A percentile compares a stretch with the other conserved stretches of the same genome.
phyloP scores from a whole-genome alignment of 2,113 vertebrate species.

The Manacus vitellinus region DNA sequence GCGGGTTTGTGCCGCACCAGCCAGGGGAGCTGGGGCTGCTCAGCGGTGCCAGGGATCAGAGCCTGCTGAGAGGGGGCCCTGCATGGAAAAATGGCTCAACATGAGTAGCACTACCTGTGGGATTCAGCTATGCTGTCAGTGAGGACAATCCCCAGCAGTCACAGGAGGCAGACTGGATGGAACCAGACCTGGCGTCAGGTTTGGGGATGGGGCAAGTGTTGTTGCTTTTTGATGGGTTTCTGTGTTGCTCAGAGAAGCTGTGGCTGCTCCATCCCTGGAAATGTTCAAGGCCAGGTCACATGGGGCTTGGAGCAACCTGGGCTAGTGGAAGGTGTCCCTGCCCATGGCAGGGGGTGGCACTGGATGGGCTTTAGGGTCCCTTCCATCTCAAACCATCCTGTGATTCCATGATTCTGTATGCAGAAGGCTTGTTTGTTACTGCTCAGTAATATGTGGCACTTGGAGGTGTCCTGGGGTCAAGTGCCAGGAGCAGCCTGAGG shows the following conservation, averaged over 20 bases:
- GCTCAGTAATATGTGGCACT: rapidly evolving
- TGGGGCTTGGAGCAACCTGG: neutral
- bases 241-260: neutral
- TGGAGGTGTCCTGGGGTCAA: neutral
- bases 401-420: rapidly evolving
- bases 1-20: neutral
- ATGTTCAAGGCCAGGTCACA: rapidly evolving
- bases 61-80: neutral
- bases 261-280: neutral
- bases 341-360: neutral
- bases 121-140: rapidly evolving
- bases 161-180: neutral
- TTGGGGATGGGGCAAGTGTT: neutral
- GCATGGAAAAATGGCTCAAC: rapidly evolving
- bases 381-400: neutral
- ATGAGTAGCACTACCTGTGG: rapidly evolving
- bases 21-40: neutral
- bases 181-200: rapidly evolving
- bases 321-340: neutral
- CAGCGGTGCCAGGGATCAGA: rapidly evolving
- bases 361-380: neutral
- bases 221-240: neutral
- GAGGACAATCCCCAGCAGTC: neutral
- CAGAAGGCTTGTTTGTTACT: neutral
- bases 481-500: neutral